Evolutionary conservation across 37 sponge, comb jelly and placozoan genomes (phyloP).

Genomic region (Halisarca cf. caerulea): DNA sequence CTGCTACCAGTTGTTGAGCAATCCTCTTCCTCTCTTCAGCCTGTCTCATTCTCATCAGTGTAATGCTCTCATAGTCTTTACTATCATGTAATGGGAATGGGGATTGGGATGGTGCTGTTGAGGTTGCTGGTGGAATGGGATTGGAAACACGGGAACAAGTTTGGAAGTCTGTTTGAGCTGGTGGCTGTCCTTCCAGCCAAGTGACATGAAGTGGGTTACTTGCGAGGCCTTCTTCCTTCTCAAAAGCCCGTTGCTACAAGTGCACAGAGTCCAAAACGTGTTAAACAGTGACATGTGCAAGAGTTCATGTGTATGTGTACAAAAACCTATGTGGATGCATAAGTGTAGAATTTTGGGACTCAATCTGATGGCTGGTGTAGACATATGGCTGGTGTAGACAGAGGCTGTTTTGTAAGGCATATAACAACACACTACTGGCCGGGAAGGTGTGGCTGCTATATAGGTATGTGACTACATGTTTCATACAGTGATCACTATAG

Average conservation of each 20-base stretch:
- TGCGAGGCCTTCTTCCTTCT: conserved; percentile 39
- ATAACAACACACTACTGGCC: too few relatives aligned
- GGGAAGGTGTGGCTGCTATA: too few relatives aligned
- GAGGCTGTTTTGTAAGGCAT: too few relatives aligned
- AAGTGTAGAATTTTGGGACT: not conserved
- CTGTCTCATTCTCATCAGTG: conserved; percentile 71
- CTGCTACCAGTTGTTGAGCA: conserved; percentile 28
- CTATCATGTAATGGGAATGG: not conserved
- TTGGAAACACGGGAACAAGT: not conserved
- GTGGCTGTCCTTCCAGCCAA: conserved; percentile 53
- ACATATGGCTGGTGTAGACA: too few relatives aligned
- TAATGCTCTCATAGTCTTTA: conserved; percentile 71
- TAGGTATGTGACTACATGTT: too few relatives aligned
- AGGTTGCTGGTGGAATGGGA: too few relatives aligned
- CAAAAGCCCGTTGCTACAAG: conserved; percentile 26
- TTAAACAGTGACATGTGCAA: too few relatives aligned
- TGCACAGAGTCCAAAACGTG: too few relatives aligned
- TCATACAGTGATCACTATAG: too few relatives aligned
- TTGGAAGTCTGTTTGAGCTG: not conserved
- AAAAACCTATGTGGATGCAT: not conserved
- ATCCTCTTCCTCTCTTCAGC: conserved; percentile 74
- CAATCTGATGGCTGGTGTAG: too few relatives aligned
- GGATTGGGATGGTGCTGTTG: not conserved
- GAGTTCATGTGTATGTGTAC: not conserved
- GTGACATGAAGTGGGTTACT: conserved; percentile 35